A percentile compares a stretch with the other conserved stretches of the same genome.
These are phyloP conservation scores for Brachirus orientalis DNA, from an alignment of 2,113 vertebrate genomes.

Conservation along the genomic window DNA sequence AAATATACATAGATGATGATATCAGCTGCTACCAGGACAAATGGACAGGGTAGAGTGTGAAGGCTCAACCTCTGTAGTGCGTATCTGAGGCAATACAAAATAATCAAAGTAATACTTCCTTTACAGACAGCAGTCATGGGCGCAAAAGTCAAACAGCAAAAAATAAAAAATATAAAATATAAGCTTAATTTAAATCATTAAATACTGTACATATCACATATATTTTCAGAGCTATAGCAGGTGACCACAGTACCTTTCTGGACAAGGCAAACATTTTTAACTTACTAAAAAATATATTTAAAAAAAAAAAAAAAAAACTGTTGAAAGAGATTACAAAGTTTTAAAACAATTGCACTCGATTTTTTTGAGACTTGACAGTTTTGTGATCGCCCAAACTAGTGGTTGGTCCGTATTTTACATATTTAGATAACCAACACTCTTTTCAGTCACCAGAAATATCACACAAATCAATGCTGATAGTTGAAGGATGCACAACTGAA, in stretches of 20 bases:
- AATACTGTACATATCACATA: constrained; percentile 81
- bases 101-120: constrained; percentile 41
- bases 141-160: constrained; percentile 51
- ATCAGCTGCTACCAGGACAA: constrained; percentile 30
- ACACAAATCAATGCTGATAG: constrained; percentile 20
- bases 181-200: constrained; percentile 83
- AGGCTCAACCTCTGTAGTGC: constrained; percentile 34
- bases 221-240: constrained; percentile 69
- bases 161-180: constrained; percentile 73
- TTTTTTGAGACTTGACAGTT: background rate
- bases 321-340: constrained; percentile 1
- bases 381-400: constrained; percentile 19
- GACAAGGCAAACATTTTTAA: constrained; percentile 41
- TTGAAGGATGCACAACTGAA: constrained; percentile 29
- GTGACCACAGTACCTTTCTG: constrained; percentile 55
- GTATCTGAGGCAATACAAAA: constrained; percentile 51
- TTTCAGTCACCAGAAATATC: constrained; percentile 33
- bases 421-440: constrained; percentile 43
- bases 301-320: constrained; percentile 36
- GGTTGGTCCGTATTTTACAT: constrained; percentile 56
- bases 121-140: constrained; percentile 72
- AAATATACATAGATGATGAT: constrained; percentile 46
- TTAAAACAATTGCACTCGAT: constrained; percentile 52
- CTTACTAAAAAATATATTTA: constrained; percentile 9
- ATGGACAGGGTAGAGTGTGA: constrained; percentile 2